These are phyloP conservation scores for Numenius arquata DNA, from an alignment of 2,113 vertebrate species.

Conservation along the genomic window DNA sequence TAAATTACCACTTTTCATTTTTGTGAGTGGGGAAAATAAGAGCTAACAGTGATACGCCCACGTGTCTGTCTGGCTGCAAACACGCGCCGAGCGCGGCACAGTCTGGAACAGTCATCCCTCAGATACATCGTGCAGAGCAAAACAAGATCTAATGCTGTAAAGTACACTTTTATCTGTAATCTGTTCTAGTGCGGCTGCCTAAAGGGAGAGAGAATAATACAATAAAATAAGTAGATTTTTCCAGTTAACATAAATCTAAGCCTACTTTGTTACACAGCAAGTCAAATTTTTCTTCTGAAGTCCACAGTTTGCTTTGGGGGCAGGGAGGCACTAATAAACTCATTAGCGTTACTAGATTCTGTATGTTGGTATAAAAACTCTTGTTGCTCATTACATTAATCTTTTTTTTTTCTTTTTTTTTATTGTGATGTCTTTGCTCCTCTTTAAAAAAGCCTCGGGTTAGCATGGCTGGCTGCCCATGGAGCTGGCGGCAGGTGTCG, in stretches of 20 bases:
- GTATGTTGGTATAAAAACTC: neutral
- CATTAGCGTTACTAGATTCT: neutral
- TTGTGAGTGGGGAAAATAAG: neutral
- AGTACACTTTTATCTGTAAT: neutral
- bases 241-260: neutral
- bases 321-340: neutral
- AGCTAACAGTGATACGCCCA: neutral
- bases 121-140: neutral
- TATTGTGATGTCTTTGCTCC: neutral
- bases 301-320: neutral
- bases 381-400: neutral
- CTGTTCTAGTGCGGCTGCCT: neutral
- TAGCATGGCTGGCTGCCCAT: fast-evolving
- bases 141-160: neutral
- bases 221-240: neutral
- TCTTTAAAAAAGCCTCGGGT: neutral
- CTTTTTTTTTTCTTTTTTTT: neutral
- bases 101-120: neutral
- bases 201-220: neutral
- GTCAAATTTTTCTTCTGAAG: neutral
- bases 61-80: neutral
- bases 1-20: neutral
- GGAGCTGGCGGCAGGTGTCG: fast-evolving
- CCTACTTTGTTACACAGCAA: neutral
- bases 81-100: fast-evolving